Conservation (phyloP, 2,888 invertebrate genomes). For the Zaprionus obscuricornis region DNA sequence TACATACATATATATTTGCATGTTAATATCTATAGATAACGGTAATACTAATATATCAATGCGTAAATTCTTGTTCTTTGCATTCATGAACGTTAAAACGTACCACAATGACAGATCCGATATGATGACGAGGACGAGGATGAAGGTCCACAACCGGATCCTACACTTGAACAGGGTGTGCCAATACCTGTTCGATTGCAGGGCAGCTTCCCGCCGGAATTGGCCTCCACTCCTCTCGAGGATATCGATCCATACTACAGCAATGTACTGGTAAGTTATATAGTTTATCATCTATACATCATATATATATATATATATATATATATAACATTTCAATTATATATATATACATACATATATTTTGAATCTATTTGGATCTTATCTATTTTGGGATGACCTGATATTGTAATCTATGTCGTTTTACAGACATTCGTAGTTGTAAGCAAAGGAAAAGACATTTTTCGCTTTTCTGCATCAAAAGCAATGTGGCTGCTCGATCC, state of each 20-base stretch:
- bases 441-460: constrained; percentile 99
- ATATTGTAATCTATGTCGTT: constrained; percentile 32
- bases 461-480: constrained; percentile 98
- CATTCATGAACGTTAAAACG: constrained; percentile 40
- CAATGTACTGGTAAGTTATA: constrained; percentile 92
- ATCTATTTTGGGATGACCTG: constrained; percentile 3
- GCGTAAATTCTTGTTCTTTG: constrained; percentile 55
- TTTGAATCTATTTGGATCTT: background rate
- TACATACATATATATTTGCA: constrained; percentile 8
- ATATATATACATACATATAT: constrained; percentile 5
- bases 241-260: constrained; percentile 98
- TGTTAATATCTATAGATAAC: constrained; percentile 1
- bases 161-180: constrained; percentile 97
- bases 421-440: constrained; percentile 99
- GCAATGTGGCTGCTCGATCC: constrained; percentile 98
- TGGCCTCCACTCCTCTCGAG: constrained; percentile 98
- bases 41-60: constrained; percentile 48
- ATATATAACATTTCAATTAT: constrained; percentile 8
- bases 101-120: constrained; percentile 88
- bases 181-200: constrained; percentile 97
- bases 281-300: constrained; percentile 1
- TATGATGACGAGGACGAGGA: constrained; percentile 98
- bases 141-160: constrained; percentile 98
- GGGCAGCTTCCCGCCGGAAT: constrained; percentile 96
- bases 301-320: constrained; percentile 10